Evolutionary conservation across 2,888 invertebrate genomes (phyloP), one percentile per base, ranked within the genome.

Genomic region (Heliconius erato): DNA sequence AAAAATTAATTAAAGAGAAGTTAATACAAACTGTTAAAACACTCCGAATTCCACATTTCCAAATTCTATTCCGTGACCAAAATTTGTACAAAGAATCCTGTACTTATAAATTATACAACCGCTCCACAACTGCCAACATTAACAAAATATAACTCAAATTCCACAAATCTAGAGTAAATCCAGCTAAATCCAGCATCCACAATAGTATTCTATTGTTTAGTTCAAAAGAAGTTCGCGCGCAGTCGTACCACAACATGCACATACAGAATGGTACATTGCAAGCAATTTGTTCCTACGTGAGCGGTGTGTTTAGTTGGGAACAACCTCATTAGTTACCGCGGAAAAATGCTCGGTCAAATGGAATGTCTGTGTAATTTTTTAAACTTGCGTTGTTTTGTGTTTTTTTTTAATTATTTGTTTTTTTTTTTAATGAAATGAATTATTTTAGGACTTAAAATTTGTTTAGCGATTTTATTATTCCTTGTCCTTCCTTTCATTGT

Each of bases 241-340:
- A 80, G 80, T 80, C 76, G 80, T 80, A 82, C 80, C 81, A 68
- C 79, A 80, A 72, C 84, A 80, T 83, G 79, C 79, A 79, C 79
- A 82, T 80, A 85, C 83, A 83, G 77, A 85, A 85, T 85, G 83
- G 82, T 84, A 84, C 84, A 81, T 84, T 83, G 85, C 84, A 82
- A 83, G 84, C 85, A 84, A 85, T 85, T 85, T 84, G 79, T 78
- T 81, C 59, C 59, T 85, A 85, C 85, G 85, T 85, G 85, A 85
- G 85, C 79, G 79, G 85, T 69, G 79, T 85, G 63, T 63, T 81
- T 83, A 85, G 81, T 83, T 59, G 69, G 71, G 67, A 84, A 79
- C 77, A 79, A 83, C 81, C 83, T 86, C 85, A 85, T 85, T 85
- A 85, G 85, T 84, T 86, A 83, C 82, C 84, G 82, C 79, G 84